Evolutionary conservation across 2,888 invertebrate species (phyloP).

Genomic region (Antitype chi): DNA sequence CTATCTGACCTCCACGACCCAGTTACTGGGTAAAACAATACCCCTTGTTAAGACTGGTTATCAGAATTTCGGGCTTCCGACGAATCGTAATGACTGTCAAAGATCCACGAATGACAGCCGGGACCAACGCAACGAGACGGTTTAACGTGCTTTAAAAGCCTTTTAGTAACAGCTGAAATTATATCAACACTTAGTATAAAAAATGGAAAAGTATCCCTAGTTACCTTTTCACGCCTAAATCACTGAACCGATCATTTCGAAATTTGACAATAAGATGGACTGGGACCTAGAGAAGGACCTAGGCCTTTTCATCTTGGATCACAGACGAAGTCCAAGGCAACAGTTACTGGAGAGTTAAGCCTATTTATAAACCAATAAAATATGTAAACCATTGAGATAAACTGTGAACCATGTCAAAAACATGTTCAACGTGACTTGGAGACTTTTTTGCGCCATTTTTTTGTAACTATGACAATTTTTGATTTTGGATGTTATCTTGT

Average conservation of each 20-base stretch:
- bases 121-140: too few species aligned
- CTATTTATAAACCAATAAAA: not conserved
- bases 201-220: not conserved
- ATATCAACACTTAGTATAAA: not conserved
- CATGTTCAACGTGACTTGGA: not conserved
- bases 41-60: too few species aligned
- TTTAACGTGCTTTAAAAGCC: not conserved
- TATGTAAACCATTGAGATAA: not conserved
- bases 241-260: not conserved
- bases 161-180: not conserved
- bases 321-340: not conserved
- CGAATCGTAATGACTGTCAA: too few species aligned
- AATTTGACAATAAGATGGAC: not conserved
- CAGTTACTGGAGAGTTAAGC: not conserved
- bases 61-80: too few species aligned
- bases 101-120: too few species aligned
- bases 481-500: constrained; percentile 63
- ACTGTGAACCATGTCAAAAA: not conserved
- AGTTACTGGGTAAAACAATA: too few species aligned
- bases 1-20: too few species aligned
- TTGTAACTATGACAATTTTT: not conserved
- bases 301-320: too few species aligned
- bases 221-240: not conserved
- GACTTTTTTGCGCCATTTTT: not conserved
- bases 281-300: not conserved